phyloP scores from a whole-genome alignment of 2,797 vertebrate genomes.

The Acanthurus tractus region DNA sequence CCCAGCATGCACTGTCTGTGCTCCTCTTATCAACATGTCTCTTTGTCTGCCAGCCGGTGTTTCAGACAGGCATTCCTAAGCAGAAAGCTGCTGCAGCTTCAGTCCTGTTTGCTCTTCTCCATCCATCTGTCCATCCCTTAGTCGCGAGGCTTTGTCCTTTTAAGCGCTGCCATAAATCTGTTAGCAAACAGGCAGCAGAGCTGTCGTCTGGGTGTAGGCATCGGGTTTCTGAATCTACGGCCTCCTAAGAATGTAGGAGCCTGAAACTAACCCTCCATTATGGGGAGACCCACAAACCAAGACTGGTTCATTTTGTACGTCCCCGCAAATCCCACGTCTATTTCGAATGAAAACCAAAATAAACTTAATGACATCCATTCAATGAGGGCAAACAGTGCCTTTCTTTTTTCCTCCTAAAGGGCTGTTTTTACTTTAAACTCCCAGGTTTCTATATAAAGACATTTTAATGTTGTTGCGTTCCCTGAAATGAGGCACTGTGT shows the following conservation, averaged over 20 bases:
- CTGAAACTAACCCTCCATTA: constrained; percentile 86
- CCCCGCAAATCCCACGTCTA: constrained; percentile 85
- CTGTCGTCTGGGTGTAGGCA: constrained; percentile 80
- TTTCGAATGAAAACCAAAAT: constrained; percentile 88
- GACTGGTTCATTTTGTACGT: constrained; percentile 78
- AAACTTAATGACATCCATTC: constrained; percentile 88
- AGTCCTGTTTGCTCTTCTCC: constrained; percentile 78
- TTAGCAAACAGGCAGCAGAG: constrained; percentile 85
- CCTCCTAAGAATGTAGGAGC: constrained; percentile 82
- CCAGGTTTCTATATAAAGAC: constrained; percentile 79
- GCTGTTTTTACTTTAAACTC: constrained; percentile 76
- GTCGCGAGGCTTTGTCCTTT: constrained; percentile 81
- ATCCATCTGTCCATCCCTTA: constrained; percentile 75
- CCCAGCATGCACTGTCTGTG: constrained; percentile 68
- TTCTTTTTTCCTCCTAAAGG: constrained; percentile 63
- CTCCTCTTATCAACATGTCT: constrained; percentile 78
- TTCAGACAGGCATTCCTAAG: constrained; percentile 80
- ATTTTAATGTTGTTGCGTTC: constrained; percentile 73
- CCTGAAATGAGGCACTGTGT: constrained; percentile 66
- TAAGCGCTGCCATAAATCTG: constrained; percentile 87
- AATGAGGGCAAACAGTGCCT: constrained; percentile 77
- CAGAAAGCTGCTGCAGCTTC: constrained; percentile 72
- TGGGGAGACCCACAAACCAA: constrained; percentile 82
- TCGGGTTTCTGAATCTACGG: constrained; percentile 84
- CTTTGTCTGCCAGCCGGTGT: constrained; percentile 79